Evolutionary conservation across 1,140 invertebrate species (phyloP).

Genomic region (Drosophila mojavensis): DNA sequence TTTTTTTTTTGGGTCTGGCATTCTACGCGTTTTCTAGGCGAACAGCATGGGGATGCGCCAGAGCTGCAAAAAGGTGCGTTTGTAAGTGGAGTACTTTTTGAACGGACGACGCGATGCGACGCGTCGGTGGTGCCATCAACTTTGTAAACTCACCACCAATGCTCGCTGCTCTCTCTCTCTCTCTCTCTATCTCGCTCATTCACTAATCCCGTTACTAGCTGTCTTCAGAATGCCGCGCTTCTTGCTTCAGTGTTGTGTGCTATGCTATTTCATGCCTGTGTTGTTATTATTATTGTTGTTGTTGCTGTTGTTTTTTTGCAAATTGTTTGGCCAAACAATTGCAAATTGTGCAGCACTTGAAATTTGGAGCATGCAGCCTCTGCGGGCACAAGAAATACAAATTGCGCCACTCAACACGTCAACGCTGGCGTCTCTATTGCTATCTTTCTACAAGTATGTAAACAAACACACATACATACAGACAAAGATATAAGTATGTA

Average conservation of each 20-base stretch:
- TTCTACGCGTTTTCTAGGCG: conserved; percentile 30
- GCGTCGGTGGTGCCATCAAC: conserved; percentile 5
- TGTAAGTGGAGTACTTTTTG: not conserved
- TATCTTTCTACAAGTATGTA: conserved; percentile 14
- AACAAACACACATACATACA: not conserved
- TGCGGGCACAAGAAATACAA: conserved; percentile 20
- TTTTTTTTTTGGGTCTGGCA: conserved; percentile 35
- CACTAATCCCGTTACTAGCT: not conserved
- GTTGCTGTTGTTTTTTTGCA: conserved; percentile 26
- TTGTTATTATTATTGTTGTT: conserved; percentile 8
- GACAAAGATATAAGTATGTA: not conserved
- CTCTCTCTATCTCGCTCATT: not conserved
- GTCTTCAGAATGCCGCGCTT: not conserved
- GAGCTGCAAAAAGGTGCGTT: conserved; percentile 35
- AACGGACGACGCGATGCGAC: not conserved
- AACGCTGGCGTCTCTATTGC: conserved; percentile 4
- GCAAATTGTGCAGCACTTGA: conserved; percentile 59
- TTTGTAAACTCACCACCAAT: conserved; percentile 51
- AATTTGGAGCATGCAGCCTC: conserved; percentile 41
- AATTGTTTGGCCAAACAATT: conserved; percentile 70
- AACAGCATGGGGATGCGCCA: conserved; percentile 22
- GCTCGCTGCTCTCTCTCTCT: conserved; percentile 2
- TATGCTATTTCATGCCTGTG: conserved; percentile 15
- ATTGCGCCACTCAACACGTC: conserved; percentile 37
- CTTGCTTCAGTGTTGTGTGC: conserved; percentile 9